Evolutionary conservation across 2,888 invertebrate genomes (phyloP), one percentile per base, ranked within the genome.

Genomic region (Diachrysia chrysitis): DNA sequence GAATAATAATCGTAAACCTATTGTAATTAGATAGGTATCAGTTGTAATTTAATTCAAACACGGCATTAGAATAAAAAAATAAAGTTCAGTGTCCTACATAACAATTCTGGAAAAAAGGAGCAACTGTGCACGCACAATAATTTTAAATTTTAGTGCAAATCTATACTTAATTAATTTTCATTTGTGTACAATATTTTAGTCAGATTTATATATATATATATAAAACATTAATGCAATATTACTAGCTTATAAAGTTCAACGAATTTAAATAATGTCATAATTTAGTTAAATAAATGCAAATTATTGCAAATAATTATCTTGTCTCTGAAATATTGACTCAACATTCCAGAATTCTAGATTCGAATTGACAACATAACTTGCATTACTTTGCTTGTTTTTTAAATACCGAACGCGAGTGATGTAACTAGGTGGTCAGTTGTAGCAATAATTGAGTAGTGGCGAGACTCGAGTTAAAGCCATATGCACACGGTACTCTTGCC

Each of bases 401-500:
- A 21, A 19, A 17, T 53, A 16, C 48, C 17, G 12, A 37, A 54
- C 9, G 32, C 19, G 23, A 61, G 58, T 66, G 60, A 25, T 65
- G 59, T 63, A 78, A 56, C 54, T 53, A 19, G 59, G 37, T 66
- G 63, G 21, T 32, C 23, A 25, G 25, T 32, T 37, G 17, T 29
- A 16, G 46, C 55, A 58, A 66, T 57, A 67, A 75, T 79, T 61
- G 61, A 70, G 53, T 73, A 21, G 58, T 59, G 42, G 6, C n/a
- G 42, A 42, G 42, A n/a, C 1, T n/a, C 59, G 64, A 58, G 61
- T 23, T 69, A 72, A 69, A 72, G 57, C 23, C 66, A 62, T 63
- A 19, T 63, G 58, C 66, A 76, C 57, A 66, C 56, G 69, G 67
- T 42, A 42, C 42, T 42, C 42, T n/a, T 71, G 72, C 77, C 73